Conservation (phyloP, 1,140 invertebrate species). For the Tetraneura akinire region DNA sequence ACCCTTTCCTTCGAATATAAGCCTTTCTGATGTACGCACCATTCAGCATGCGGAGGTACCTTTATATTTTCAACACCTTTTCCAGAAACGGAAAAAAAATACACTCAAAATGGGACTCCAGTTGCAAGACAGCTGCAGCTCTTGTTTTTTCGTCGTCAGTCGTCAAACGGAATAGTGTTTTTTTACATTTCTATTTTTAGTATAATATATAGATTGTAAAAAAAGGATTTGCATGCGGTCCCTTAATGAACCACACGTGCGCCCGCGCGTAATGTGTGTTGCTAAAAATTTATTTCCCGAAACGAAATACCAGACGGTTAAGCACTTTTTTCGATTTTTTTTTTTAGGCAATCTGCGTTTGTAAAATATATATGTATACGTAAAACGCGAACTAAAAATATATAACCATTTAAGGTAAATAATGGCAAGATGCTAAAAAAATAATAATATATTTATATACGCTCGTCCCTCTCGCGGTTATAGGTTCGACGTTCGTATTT, state of each 20-base stretch:
- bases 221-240: slow-evolving; percentile 52
- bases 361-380: no score
- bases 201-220: no score
- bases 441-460: neutral
- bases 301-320: slow-evolving; percentile 49
- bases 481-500: neutral
- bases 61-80: slow-evolving; percentile 50
- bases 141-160: slow-evolving; percentile 42
- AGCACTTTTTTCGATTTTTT: slow-evolving; percentile 23
- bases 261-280: slow-evolving; percentile 32
- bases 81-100: slow-evolving; percentile 7
- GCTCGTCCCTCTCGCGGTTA: no score
- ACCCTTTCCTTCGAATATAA: slow-evolving; percentile 47
- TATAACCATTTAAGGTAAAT: slow-evolving; percentile 50
- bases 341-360: slow-evolving; percentile 30
- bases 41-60: slow-evolving; percentile 10
- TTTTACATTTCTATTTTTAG: slow-evolving; percentile 50
- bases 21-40: slow-evolving; percentile 29
- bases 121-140: slow-evolving; percentile 49
- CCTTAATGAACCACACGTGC: slow-evolving; percentile 49
- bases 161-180: slow-evolving; percentile 44
- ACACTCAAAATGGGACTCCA: slow-evolving; percentile 33
- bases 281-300: slow-evolving; percentile 51
- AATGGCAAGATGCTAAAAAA: slow-evolving; percentile 15
- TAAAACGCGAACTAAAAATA: slow-evolving; percentile 43